phyloP scores from a whole-genome alignment of 2,113 vertebrate species.

The Ptilorrhoa leucosticta region DNA sequence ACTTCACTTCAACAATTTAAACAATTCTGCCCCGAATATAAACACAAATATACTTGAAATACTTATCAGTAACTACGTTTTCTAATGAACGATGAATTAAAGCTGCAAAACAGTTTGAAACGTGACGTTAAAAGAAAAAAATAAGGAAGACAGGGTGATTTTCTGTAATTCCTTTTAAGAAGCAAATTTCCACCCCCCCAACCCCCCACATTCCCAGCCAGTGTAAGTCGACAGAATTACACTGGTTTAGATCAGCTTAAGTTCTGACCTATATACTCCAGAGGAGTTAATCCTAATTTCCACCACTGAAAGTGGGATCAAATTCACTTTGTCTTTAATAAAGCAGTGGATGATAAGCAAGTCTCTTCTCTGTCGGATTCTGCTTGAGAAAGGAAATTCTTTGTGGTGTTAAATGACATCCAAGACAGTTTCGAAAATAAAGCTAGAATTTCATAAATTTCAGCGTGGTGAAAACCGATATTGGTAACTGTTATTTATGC shows the following conservation, averaged over 20 bases:
- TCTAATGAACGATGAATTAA: neutral
- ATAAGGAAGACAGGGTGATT: neutral
- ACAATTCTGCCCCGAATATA: neutral
- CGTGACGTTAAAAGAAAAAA: neutral
- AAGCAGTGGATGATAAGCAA: neutral
- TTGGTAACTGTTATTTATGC: neutral
- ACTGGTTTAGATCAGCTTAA: neutral
- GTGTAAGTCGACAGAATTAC: neutral
- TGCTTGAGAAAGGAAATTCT: neutral
- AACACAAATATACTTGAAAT: neutral
- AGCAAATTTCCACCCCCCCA: neutral
- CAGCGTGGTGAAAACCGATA: neutral
- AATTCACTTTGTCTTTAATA: conserved; percentile 25
- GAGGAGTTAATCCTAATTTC: conserved; percentile 39
- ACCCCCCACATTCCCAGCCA: neutral
- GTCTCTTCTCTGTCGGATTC: neutral
- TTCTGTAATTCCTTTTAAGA: neutral
- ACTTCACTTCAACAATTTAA: neutral
- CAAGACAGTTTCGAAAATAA: neutral
- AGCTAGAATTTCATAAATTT: neutral
- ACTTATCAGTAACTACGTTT: neutral
- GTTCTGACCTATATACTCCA: conserved; percentile 23
- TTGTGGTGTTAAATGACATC: neutral
- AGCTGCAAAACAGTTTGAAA: neutral
- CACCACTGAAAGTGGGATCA: conserved; percentile 1